These are phyloP conservation scores for Helleia helle DNA, from an alignment of 2,888 invertebrate species.

Conservation along the genomic window DNA sequence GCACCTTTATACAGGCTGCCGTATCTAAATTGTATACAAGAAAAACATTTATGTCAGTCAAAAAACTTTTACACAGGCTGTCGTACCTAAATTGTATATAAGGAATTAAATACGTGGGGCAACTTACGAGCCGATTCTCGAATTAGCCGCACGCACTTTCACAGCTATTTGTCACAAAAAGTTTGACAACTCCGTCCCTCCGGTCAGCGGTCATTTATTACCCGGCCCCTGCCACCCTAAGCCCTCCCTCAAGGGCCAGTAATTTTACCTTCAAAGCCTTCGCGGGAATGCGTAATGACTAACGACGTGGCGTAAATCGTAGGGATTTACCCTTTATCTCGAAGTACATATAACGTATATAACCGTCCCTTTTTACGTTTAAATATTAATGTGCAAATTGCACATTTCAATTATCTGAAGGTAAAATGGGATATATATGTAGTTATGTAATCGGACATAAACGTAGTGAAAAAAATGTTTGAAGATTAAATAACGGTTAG, in stretches of 20 bases:
- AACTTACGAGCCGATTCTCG: constrained; percentile 19
- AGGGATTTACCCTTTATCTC: constrained; percentile 49
- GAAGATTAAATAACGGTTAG: too few species aligned
- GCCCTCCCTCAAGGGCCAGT: constrained; percentile 55
- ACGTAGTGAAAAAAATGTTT: too few species aligned
- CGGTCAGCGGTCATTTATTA: constrained; percentile 57
- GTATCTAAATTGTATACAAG: too few species aligned
- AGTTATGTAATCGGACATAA: too few species aligned
- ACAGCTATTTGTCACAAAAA: constrained; percentile 70
- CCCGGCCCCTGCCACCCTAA: constrained; percentile 30
- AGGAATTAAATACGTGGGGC: neutral
- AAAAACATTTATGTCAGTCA: too few species aligned
- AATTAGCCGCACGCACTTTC: constrained; percentile 54
- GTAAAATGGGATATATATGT: neutral
- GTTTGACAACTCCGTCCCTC: constrained; percentile 54
- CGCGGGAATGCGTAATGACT: constrained; percentile 64
- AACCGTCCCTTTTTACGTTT: constrained; percentile 3
- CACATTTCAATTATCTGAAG: neutral
- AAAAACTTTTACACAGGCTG: too few species aligned
- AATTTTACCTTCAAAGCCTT: constrained; percentile 67
- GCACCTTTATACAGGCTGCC: too few species aligned
- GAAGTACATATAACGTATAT: constrained; percentile 16
- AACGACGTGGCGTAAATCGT: constrained; percentile 60
- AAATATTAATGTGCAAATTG: neutral
- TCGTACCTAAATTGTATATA: neutral